These are phyloP conservation scores for Pristionchus maxplancki DNA, from an alignment of 2,888 invertebrate genomes.

Conservation along the genomic window DNA sequence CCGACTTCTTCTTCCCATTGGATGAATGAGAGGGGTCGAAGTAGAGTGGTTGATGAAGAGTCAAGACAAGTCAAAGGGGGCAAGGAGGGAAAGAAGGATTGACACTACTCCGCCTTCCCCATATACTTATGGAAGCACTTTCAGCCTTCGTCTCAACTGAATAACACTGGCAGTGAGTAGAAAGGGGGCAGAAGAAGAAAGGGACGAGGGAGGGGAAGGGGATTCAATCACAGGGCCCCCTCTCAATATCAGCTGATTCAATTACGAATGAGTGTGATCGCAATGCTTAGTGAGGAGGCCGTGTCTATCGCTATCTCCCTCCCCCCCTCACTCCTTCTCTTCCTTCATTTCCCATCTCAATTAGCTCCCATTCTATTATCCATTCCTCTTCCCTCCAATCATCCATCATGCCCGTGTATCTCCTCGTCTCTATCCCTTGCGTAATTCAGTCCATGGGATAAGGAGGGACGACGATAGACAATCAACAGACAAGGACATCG, in stretches of 20 bases:
- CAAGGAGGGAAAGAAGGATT: neutral
- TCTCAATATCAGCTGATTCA: constrained; percentile 28
- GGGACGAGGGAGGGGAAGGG: neutral
- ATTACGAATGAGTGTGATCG: constrained; percentile 1
- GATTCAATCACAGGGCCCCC: neutral
- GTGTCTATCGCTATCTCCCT: constrained; percentile 2
- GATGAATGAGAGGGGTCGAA: neutral
- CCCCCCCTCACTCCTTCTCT: neutral
- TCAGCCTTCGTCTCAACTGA: neutral
- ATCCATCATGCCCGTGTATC: constrained; percentile 14
- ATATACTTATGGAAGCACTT: constrained; percentile 39
- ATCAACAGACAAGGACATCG: neutral
- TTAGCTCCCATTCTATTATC: constrained; percentile 25
- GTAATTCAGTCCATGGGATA: neutral
- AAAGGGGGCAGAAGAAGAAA: neutral
- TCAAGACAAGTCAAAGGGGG: neutral
- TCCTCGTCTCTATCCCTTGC: neutral
- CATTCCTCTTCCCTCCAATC: constrained; percentile 38
- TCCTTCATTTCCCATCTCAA: neutral
- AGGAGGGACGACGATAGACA: neutral
- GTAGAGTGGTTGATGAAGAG: neutral
- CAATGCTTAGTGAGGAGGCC: neutral
- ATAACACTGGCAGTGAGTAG: neutral
- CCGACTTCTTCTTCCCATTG: neutral
- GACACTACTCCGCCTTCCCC: constrained; percentile 1